Evolutionary conservation across 2,113 vertebrate genomes (phyloP), one percentile per base, ranked within the genome.

Genomic region (Haliaeetus leucogaster): DNA sequence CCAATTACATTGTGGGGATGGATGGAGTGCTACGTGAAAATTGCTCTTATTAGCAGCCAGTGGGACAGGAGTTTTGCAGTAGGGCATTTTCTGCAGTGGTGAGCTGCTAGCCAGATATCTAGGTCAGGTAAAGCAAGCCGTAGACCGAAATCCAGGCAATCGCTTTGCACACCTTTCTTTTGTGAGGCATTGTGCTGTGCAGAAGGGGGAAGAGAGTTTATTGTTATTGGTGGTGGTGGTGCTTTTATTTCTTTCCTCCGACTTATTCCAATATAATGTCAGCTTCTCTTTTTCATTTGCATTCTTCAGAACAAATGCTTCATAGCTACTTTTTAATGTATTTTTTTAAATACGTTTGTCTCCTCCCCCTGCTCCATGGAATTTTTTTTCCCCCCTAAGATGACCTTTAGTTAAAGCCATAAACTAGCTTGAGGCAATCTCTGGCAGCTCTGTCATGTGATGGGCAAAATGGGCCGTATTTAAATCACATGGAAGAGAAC

Each of bases 1-100:
- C 98, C 98, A 98, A 98, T 99, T 98, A 98, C 98, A 97, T 95
- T 34, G 73, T 66, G 72, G 91, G 91, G 94, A 94, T 26, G 74
- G 93, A 91, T 47, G 73, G 4, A 73, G 47, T 4, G 77, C 76
- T 90, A 71, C 3, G 9, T 19, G 86, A 95, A 89, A 94, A 92
- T 56, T 48, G 85, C 85, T 95, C 91, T 93, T 95, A 93, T 94
- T 97, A 96, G 89, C 81, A 89, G 91, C 55, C 94, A 58, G 73
- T 86, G 81, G 94, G 84, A 77, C 45, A 48, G 85, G 85, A 91
- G 74, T 79, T 91, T 67, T 58, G 61, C 90, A 93, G 89, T 20
- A 82, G 93, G 96, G 91, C 65, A 34, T 43, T 91, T 97, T 89
- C 94, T 90, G 87, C 83, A 43, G 59, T 12, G 40, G 59, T 68